These are phyloP conservation scores for Drosophila kikkawai DNA, from an alignment of 1,140 invertebrate species.

Conservation along the genomic window DNA sequence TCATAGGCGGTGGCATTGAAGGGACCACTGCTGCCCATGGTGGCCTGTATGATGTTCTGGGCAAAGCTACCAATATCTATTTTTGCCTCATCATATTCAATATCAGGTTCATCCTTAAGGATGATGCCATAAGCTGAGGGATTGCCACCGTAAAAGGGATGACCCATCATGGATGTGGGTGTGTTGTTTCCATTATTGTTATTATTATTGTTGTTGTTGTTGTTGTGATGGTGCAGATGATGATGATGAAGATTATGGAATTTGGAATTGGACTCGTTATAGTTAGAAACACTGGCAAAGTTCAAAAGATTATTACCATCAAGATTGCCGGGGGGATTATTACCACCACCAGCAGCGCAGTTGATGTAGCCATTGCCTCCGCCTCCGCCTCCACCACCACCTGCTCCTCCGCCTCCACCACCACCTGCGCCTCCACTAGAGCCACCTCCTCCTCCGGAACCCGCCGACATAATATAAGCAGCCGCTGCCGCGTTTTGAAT, in stretches of 20 bases:
- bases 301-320: constrained; percentile 80
- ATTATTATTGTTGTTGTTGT: constrained; percentile 12
- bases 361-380: constrained; percentile 44
- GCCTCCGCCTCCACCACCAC: neutral
- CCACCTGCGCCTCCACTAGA: constrained; percentile 7
- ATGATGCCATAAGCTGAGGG: constrained; percentile 92
- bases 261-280: constrained; percentile 76
- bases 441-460: constrained; percentile 40
- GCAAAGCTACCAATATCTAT: constrained; percentile 87
- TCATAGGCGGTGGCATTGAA: constrained; percentile 89
- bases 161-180: constrained; percentile 80
- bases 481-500: constrained; percentile 85
- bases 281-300: constrained; percentile 77
- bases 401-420: constrained; percentile 20
- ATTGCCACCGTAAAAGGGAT: constrained; percentile 90
- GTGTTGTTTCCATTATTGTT: constrained; percentile 8
- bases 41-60: constrained; percentile 83
- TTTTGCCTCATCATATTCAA: constrained; percentile 90
- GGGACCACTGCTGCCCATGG: constrained; percentile 80
- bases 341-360: constrained; percentile 30
- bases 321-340: constrained; percentile 11
- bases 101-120: constrained; percentile 91
- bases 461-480: constrained; percentile 77
- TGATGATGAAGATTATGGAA: constrained; percentile 85
- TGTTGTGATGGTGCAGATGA: constrained; percentile 7